These are phyloP conservation scores for Rhynchonycteris naso DNA, from an alignment of 2,797 vertebrate species.

Conservation along the genomic window DNA sequence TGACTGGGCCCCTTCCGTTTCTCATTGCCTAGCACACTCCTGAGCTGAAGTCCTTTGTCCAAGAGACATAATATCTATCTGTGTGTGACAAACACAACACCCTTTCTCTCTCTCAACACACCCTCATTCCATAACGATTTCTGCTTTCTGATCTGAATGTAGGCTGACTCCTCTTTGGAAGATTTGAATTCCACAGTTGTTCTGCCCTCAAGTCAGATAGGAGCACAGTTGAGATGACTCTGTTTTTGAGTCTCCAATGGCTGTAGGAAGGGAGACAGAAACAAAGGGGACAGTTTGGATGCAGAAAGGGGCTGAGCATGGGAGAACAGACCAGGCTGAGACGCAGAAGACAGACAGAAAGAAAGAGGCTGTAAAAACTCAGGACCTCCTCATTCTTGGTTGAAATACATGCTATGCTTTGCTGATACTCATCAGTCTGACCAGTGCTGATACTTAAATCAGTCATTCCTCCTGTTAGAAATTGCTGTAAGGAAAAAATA, in stretches of 20 bases:
- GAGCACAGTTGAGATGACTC: neutral
- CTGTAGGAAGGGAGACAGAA: neutral
- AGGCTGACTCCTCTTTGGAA: neutral
- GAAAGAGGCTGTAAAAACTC: neutral
- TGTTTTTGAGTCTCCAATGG: neutral
- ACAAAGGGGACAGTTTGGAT: neutral
- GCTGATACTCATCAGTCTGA: neutral
- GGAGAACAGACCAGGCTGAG: neutral
- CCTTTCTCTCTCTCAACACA: neutral
- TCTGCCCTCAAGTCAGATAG: neutral
- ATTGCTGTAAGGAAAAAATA: constrained; percentile 46
- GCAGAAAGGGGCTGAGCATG: neutral
- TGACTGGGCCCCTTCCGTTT: neutral
- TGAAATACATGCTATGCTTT: neutral
- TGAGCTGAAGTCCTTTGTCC: neutral
- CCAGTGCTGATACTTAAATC: neutral
- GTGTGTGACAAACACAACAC: neutral
- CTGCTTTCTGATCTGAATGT: neutral
- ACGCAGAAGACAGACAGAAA: neutral
- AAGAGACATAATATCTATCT: neutral
- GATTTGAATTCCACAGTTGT: neutral
- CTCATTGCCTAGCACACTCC: neutral
- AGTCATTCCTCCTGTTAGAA: neutral
- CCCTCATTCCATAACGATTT: neutral
- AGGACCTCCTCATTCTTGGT: neutral